phyloP scores from a whole-genome alignment of 2,797 vertebrate species.

The Kryptopterus vitreolus region DNA sequence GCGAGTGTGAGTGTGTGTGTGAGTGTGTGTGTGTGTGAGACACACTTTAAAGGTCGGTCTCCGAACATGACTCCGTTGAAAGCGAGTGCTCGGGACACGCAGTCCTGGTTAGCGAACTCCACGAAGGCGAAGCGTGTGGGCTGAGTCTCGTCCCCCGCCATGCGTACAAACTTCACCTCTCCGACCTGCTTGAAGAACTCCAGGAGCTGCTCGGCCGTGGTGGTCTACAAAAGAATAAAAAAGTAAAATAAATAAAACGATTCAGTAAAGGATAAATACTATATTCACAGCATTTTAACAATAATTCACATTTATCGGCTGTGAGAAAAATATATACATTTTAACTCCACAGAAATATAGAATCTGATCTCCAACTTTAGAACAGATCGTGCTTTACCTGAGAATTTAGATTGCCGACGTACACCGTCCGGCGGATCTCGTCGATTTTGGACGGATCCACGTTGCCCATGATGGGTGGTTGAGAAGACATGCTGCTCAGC shows the following conservation, averaged over 20 bases:
- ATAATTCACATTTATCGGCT: not conserved
- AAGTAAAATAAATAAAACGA: too few relatives aligned
- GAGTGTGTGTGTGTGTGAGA: not conserved
- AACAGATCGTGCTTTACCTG: slow-evolving; percentile 73
- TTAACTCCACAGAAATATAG: not conserved
- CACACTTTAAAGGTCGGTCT: slow-evolving; percentile 94
- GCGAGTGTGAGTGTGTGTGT: too few relatives aligned
- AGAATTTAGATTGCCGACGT: slow-evolving; percentile 97
- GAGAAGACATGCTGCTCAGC: slow-evolving; percentile 76
- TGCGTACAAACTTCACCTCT: slow-evolving; percentile 96
- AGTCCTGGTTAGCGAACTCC: slow-evolving; percentile 95
- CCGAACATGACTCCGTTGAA: slow-evolving; percentile 99
- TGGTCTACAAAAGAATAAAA: slow-evolving; percentile 75
- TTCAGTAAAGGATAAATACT: not conserved
- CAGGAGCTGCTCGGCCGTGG: slow-evolving; percentile 93
- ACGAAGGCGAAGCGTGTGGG: slow-evolving; percentile 97
- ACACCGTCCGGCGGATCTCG: slow-evolving; percentile 96
- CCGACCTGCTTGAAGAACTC: slow-evolving; percentile 98
- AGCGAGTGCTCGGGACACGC: slow-evolving; percentile 89
- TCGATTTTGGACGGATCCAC: slow-evolving; percentile 97
- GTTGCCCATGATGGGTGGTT: slow-evolving; percentile 93
- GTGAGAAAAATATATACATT: too few relatives aligned
- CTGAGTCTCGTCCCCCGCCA: slow-evolving; percentile 98
- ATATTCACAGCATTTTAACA: not conserved
- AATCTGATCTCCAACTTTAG: not conserved